phyloP scores from a whole-genome alignment of 2,797 vertebrate species.

The Hypotaenidia philippensis region DNA sequence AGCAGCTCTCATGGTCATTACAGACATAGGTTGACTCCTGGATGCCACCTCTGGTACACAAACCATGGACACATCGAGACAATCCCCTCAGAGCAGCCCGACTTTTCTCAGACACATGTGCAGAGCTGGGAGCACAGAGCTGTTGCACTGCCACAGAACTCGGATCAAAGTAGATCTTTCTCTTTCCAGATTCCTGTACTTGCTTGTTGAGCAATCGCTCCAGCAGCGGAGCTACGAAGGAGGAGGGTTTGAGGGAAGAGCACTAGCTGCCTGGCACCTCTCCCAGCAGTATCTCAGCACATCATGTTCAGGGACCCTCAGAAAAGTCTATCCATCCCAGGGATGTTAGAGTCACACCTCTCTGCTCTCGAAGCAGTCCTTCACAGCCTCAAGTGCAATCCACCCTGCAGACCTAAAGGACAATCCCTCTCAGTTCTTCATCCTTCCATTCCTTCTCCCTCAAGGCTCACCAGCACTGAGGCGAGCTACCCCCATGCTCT shows the following conservation, averaged over 20 bases:
- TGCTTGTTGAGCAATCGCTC: not conserved
- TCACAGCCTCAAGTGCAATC: not conserved
- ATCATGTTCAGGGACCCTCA: not conserved
- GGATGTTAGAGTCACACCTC: not conserved
- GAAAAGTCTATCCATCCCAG: fast-evolving
- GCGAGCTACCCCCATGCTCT: not conserved
- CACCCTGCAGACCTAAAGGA: not conserved
- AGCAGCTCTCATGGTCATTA: not conserved
- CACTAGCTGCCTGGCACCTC: fast-evolving
- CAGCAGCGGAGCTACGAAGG: not conserved
- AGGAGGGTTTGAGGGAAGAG: not conserved
- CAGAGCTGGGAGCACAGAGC: not conserved
- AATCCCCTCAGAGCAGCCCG: not conserved
- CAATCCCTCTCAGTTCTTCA: not conserved
- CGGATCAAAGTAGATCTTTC: not conserved
- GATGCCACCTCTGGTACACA: not conserved
- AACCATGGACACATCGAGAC: not conserved
- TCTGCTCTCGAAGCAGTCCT: not conserved
- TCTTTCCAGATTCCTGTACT: not conserved
- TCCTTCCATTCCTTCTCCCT: not conserved
- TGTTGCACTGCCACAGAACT: not conserved
- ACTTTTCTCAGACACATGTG: fast-evolving
- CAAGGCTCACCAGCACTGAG: not conserved
- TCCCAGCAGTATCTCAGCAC: not conserved
- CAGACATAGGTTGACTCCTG: not conserved